These are phyloP conservation scores for Opisthograptis luteolata DNA, from an alignment of 2,888 invertebrate genomes.

Conservation along the genomic window DNA sequence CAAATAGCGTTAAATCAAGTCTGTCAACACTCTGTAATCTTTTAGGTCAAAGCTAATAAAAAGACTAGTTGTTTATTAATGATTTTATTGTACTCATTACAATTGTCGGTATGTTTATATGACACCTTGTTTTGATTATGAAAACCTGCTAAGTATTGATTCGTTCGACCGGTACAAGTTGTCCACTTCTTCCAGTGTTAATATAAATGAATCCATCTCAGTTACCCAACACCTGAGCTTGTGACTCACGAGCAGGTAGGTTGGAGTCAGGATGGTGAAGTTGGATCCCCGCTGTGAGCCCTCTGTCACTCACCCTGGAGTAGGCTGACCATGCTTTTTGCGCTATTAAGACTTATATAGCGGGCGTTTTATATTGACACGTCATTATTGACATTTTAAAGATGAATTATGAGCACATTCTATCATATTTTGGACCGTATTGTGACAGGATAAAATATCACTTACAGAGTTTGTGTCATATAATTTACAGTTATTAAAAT, in stretches of 20 bases:
- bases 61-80: slow-evolving; percentile 6
- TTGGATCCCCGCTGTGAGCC: slow-evolving; percentile 62
- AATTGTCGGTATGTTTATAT: slow-evolving; percentile 14
- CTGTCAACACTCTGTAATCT: slow-evolving; percentile 26
- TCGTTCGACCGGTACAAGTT: no score
- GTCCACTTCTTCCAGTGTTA: not conserved
- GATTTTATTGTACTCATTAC: slow-evolving; percentile 15
- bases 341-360: slow-evolving; percentile 31
- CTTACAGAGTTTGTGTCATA: no score
- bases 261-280: slow-evolving; percentile 67
- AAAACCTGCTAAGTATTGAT: not conserved
- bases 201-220: slow-evolving; percentile 45
- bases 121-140: slow-evolving; percentile 17
- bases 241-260: slow-evolving; percentile 55
- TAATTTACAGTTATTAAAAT: no score
- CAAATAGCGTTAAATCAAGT: slow-evolving; percentile 21
- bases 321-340: slow-evolving; percentile 49
- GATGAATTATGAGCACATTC: slow-evolving; percentile 33
- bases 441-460: slow-evolving; percentile 29
- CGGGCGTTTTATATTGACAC: slow-evolving; percentile 46
- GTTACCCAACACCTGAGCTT: slow-evolving; percentile 33
- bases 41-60: slow-evolving; percentile 13
- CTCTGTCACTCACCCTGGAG: slow-evolving; percentile 70
- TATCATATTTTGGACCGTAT: slow-evolving; percentile 32
- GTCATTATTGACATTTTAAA: slow-evolving; percentile 47